These are phyloP conservation scores for Drosophila orena DNA, from an alignment of 1,140 invertebrate genomes.

Conservation along the genomic window DNA sequence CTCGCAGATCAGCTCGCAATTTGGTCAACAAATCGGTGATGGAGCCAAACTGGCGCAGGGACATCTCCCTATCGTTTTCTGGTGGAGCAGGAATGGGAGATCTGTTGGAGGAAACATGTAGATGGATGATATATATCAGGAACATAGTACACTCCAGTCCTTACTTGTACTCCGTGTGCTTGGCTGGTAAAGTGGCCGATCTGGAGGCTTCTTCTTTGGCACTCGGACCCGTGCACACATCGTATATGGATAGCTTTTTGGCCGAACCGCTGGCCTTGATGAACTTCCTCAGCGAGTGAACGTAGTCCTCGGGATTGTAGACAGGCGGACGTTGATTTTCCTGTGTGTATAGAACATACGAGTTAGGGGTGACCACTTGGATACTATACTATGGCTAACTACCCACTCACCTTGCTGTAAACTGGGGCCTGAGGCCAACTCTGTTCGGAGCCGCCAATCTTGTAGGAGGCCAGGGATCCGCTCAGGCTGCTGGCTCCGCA, in stretches of 20 bases:
- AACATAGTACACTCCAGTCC: not conserved
- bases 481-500: constrained; percentile 76
- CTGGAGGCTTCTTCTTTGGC: constrained; percentile 56
- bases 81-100: constrained; percentile 86
- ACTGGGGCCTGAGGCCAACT: constrained; percentile 78
- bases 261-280: constrained; percentile 85
- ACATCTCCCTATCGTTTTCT: constrained; percentile 91
- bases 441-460: constrained; percentile 80
- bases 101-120: constrained; percentile 43
- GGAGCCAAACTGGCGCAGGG: constrained; percentile 92
- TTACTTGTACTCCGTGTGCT: constrained; percentile 83
- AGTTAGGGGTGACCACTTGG: not conserved
- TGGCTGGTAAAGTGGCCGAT: constrained; percentile 75
- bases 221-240: constrained; percentile 50
- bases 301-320: constrained; percentile 94
- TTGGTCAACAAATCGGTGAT: constrained; percentile 95
- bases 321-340: constrained; percentile 93
- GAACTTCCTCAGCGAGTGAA: constrained; percentile 91
- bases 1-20: constrained; percentile 92
- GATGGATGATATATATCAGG: not conserved
- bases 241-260: constrained; percentile 78
- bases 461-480: constrained; percentile 79
- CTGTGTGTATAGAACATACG: constrained; percentile 79
- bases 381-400: not conserved
- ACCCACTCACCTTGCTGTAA: constrained; percentile 66